These are phyloP conservation scores for Thecocarcelia acutangulata DNA, from an alignment of 2,888 invertebrate genomes.

Conservation along the genomic window DNA sequence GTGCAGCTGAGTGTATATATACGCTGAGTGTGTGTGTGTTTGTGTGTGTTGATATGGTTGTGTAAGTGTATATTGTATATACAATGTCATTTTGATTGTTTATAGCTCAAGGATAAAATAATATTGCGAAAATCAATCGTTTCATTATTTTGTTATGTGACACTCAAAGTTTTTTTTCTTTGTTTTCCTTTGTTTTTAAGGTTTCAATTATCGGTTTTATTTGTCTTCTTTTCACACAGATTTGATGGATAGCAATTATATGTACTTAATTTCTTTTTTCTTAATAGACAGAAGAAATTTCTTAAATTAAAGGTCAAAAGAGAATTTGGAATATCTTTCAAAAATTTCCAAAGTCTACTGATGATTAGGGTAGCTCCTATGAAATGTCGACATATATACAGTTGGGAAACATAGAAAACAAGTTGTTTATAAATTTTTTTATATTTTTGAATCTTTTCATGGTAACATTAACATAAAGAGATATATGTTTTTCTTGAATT, in stretches of 20 bases:
- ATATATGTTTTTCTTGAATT: no score
- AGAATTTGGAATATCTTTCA: no score
- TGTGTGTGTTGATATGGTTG: neutral
- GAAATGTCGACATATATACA: no score
- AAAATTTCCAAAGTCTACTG: no score
- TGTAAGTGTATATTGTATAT: constrained; percentile 17
- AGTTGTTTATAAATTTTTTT: no score
- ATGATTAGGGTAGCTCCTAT: no score
- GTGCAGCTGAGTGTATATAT: no score
- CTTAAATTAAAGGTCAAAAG: no score
- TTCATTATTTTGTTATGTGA: neutral
- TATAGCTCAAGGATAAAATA: constrained; percentile 62
- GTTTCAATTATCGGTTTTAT: constrained; percentile 22
- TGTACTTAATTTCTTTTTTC: neutral
- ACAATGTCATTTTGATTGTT: constrained; percentile 50
- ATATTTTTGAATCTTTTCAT: no score
- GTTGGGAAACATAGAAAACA: no score
- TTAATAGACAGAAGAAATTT: neutral
- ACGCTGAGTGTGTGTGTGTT: neutral
- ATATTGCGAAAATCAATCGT: constrained; percentile 50
- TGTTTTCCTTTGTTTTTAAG: neutral
- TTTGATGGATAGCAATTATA: neutral
- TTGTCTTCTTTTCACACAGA: constrained; percentile 24
- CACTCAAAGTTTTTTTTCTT: neutral
- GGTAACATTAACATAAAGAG: no score